Conservation (phyloP, 1,140 invertebrate species). For the Pemphigus obesinymphae region DNA sequence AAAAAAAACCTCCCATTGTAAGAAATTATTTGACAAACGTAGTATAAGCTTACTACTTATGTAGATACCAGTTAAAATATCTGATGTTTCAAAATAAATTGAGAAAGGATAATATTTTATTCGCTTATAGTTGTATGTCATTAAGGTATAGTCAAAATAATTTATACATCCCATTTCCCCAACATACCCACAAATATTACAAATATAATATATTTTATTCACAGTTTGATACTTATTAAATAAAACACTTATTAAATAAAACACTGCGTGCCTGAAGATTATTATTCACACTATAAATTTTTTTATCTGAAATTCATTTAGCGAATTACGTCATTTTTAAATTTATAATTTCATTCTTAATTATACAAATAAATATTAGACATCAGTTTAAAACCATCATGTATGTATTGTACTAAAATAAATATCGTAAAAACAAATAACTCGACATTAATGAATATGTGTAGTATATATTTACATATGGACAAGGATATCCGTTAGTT, state of each 20-base stretch:
- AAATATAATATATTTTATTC: too few species aligned
- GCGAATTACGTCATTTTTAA: not conserved
- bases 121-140: not conserved
- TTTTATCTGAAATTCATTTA: not conserved
- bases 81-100: slow-evolving; percentile 13
- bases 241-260: too few species aligned
- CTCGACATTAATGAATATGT: not conserved
- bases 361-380: not conserved
- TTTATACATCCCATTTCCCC: not conserved
- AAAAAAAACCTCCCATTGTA: not conserved
- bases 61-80: not conserved
- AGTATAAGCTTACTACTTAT: too few species aligned
- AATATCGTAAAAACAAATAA: not conserved
- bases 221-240: too few species aligned
- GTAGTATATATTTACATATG: not conserved
- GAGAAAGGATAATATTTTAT: not conserved
- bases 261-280: too few species aligned
- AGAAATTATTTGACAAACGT: not conserved
- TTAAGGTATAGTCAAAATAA: not conserved
- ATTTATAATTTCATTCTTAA: not conserved
- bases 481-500: not conserved
- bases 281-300: not conserved
- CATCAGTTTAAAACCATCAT: not conserved
- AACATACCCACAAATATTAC: too few species aligned
- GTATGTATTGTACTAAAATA: not conserved